Conservation (phyloP, 1,140 invertebrate genomes). For the Glomeris maerens region DNA sequence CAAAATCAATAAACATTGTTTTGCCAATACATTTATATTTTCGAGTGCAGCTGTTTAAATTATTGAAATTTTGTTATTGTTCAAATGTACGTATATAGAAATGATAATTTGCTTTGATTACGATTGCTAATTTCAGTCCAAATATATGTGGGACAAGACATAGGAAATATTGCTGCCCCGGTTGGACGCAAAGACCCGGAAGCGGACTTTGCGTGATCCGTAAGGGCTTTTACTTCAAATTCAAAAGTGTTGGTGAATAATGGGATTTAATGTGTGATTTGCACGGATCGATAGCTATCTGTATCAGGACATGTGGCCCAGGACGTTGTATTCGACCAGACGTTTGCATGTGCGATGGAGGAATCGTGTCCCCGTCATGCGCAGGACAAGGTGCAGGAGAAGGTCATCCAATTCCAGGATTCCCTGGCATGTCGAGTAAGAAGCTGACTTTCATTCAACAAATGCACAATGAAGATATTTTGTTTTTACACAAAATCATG, state of each 20-base stretch:
- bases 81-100: too few species aligned
- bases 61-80: too few species aligned
- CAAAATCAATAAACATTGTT: too few species aligned
- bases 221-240: constrained; percentile 40
- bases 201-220: constrained; percentile 61
- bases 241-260: not conserved
- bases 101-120: too few species aligned
- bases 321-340: constrained; percentile 68
- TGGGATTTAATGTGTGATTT: not conserved
- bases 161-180: constrained; percentile 61
- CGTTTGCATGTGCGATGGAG: constrained; percentile 56
- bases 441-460: too few species aligned
- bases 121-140: constrained; percentile 42
- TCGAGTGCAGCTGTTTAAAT: too few species aligned
- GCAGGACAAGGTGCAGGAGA: too few species aligned
- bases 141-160: constrained; percentile 57
- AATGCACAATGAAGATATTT: too few species aligned
- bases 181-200: constrained; percentile 55
- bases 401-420: too few species aligned
- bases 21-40: too few species aligned
- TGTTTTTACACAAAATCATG: too few species aligned
- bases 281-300: constrained; percentile 45
- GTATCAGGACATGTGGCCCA: constrained; percentile 49
- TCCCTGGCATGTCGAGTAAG: too few species aligned
- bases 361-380: constrained; percentile 24